Base-by-base conservation (phyloP, 2,797 vertebrate species). In the Mormyrus proboscirostris region DNA sequence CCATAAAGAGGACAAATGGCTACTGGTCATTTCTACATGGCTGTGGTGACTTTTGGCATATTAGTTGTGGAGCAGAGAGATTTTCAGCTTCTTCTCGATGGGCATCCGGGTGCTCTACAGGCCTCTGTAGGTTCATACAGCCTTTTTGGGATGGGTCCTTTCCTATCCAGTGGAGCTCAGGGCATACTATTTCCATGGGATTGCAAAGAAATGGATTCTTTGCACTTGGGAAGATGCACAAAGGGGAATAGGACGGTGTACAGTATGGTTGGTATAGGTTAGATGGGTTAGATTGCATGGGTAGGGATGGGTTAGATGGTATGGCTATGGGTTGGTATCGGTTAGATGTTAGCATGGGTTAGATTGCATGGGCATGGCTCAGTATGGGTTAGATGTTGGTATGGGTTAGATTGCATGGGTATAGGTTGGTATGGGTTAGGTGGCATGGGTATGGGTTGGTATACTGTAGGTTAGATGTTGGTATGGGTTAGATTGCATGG, bases 101-200 rank as follows among this genome's bases (percentile, higher is more conserved):
- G 22, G 55, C 41, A 65, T 16, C 7, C 8, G 25, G 88, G 16
- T 59, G 41, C 25, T 57, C 44, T 57, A 3, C 12, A 69, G 57
- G 29, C 51, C 25, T 62, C 33, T 55, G 16, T 29, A 55, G 55
- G 73, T 88, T 88, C 19, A 84, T 22, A 6, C 33, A 84, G 79
- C 57, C 41, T 89, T 85, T 62, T 1, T 59, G 51, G 73, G 69
- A 73, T 44, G 9, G 22, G 82, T 53, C 19, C 51, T 65, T 85
- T 47, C 44, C 53, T 41, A 84, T 85, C 38, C 22, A 65, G 41
- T 49, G 55, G 82, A 69, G 50, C 12, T 88, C 50, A 82, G 19
- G 73, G 88, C 82, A 85, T 89, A 38, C 44, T 65, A 69, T 16
- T 44, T 33, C 50, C 51, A 59, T 82, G 38, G 41, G 29, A 88